Conservation (phyloP, 2,888 invertebrate genomes). For the Drosophila macrospina region DNA sequence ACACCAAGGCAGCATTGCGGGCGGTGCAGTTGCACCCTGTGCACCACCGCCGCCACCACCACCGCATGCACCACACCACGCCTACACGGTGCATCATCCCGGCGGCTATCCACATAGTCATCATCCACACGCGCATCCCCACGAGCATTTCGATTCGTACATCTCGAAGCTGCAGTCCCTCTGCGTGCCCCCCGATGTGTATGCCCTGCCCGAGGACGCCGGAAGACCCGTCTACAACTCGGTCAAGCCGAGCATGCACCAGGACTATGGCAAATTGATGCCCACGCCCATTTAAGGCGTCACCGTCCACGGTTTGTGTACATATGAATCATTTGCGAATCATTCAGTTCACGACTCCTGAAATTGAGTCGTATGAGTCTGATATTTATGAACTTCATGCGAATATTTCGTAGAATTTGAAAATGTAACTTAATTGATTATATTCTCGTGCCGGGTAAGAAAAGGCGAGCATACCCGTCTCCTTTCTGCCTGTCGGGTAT, state of each 20-base stretch:
- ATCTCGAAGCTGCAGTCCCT: constrained; percentile 96
- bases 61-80: constrained; percentile 76
- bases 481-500: too few species aligned
- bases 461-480: not conserved
- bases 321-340: constrained; percentile 4
- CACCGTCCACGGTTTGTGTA: constrained; percentile 34
- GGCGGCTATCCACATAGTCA: constrained; percentile 80
- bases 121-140: constrained; percentile 88
- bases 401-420: not conserved
- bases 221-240: constrained; percentile 95
- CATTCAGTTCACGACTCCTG: not conserved
- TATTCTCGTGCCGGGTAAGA: not conserved
- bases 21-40: constrained; percentile 9
- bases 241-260: constrained; percentile 93
- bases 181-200: constrained; percentile 92
- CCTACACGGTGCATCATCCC: constrained; percentile 84
- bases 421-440: too few species aligned
- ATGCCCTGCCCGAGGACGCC: constrained; percentile 92
- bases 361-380: not conserved
- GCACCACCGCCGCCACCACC: constrained; percentile 64
- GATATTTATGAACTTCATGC: not conserved
- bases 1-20: constrained; percentile 44
- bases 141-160: constrained; percentile 97
- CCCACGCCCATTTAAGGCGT: constrained; percentile 93
- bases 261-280: constrained; percentile 93